Conservation (phyloP, 2,113 vertebrate species). For the Hippocampus comes region DNA sequence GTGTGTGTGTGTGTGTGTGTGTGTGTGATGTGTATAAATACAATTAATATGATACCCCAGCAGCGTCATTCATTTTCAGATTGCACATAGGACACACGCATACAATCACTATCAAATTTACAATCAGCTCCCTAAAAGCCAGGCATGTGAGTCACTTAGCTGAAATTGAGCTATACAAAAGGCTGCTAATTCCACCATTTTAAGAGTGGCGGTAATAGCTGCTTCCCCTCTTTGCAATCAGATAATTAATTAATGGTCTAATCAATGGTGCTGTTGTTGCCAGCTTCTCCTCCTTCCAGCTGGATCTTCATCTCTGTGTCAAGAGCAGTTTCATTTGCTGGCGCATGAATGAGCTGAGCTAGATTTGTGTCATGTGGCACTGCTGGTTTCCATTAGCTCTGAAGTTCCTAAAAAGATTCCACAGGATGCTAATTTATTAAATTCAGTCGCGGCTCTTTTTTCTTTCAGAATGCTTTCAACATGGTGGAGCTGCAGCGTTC, state of each 20-base stretch:
- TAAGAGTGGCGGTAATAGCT: conserved; percentile 50
- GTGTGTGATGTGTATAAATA: not conserved
- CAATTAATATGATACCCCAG: not conserved
- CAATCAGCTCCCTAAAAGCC: conserved; percentile 25
- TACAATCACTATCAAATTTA: not conserved
- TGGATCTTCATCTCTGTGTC: conserved; percentile 32
- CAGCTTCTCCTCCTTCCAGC: conserved; percentile 25
- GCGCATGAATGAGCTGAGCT: conserved; percentile 36
- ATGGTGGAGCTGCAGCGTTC: conserved; percentile 87
- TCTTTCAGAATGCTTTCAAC: conserved; percentile 78
- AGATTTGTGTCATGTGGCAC: conserved; percentile 37
- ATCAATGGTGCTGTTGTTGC: conserved; percentile 60
- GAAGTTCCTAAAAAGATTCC: conserved; percentile 26
- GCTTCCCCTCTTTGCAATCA: conserved; percentile 41
- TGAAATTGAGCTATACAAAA: conserved; percentile 50
- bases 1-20: too few species aligned
- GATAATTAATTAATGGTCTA: conserved; percentile 63
- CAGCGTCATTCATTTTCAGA: not conserved
- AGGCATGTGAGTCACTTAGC: conserved; percentile 39
- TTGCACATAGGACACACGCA: not conserved
- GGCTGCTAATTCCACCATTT: conserved; percentile 43
- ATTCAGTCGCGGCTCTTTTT: conserved; percentile 1
- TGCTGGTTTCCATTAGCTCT: conserved; percentile 36
- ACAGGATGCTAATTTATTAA: not conserved
- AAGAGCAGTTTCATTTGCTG: conserved; percentile 36